phyloP scores from a whole-genome alignment of 2,797 vertebrate genomes.

The Peromyscus eremicus region DNA sequence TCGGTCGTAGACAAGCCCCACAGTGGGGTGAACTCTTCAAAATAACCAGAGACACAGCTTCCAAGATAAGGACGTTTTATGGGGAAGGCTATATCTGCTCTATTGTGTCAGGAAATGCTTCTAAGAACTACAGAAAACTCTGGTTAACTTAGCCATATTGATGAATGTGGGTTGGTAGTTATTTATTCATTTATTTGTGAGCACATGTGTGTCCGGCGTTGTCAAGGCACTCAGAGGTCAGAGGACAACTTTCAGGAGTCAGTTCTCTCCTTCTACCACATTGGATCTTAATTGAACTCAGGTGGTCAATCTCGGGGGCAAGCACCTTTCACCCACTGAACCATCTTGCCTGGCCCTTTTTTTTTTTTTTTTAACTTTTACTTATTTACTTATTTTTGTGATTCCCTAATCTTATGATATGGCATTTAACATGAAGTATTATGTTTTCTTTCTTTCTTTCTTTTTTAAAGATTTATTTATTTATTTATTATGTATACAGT shows the following conservation, averaged over 20 bases:
- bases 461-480: no score
- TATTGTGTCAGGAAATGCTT: background rate
- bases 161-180: background rate
- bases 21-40: background rate
- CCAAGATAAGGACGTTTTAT: background rate
- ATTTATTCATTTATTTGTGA: background rate
- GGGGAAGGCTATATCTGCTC: conserved; percentile 45
- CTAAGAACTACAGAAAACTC: background rate
- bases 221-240: background rate
- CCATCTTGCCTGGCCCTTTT: background rate
- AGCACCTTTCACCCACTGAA: background rate
- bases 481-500: no score
- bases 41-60: background rate
- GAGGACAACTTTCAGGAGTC: background rate
- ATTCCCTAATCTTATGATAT: background rate
- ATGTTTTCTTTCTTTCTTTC: no score
- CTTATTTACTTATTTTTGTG: background rate
- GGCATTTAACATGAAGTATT: background rate
- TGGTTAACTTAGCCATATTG: background rate
- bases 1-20: fast-evolving
- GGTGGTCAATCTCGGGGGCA: background rate
- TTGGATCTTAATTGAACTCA: background rate
- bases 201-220: background rate
- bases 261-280: no score
- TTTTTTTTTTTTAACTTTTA: background rate